Percentiles rank a stretch among this genome's conserved stretches.
Conservation (phyloP, 2,113 vertebrate genomes). For the Microcebus lehilahytsara region DNA sequence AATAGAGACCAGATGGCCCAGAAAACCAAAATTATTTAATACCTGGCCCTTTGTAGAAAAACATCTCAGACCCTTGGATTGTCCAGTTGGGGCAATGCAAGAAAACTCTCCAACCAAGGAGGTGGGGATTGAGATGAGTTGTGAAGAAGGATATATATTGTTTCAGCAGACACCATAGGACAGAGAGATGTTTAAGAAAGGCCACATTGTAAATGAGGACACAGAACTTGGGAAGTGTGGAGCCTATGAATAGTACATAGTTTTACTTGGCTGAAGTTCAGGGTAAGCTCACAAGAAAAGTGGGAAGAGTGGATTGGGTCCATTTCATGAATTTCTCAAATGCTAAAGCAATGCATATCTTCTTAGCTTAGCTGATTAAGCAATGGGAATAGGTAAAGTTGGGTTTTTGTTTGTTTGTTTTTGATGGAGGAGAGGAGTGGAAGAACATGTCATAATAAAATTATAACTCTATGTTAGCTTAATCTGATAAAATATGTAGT, state of each 20-base stretch:
- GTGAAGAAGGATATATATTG: background rate
- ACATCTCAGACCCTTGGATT: background rate
- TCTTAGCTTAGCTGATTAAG: background rate
- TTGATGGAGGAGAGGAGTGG: fast-evolving
- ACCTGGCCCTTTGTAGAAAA: background rate
- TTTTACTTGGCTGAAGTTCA: background rate
- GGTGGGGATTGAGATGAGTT: background rate
- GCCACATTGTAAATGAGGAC: background rate
- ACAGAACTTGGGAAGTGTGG: background rate
- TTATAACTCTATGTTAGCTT: background rate
- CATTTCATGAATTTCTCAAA: background rate
- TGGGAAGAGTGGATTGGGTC: background rate
- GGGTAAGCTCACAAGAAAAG: background rate
- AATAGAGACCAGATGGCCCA: background rate
- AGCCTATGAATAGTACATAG: background rate
- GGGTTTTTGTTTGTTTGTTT: background rate
- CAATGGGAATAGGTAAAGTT: background rate
- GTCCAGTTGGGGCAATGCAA: background rate
- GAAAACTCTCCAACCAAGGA: background rate
- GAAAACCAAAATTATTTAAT: background rate
- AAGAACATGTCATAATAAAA: background rate
- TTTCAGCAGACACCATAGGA: background rate
- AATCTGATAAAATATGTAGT: background rate
- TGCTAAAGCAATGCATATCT: background rate
- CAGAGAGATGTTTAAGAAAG: background rate